A percentile compares a stretch with the other conserved stretches of the same genome.
phyloP scores from a whole-genome alignment of 53 echinoderm and acorn worm genomes.

The Holothuria scabra region DNA sequence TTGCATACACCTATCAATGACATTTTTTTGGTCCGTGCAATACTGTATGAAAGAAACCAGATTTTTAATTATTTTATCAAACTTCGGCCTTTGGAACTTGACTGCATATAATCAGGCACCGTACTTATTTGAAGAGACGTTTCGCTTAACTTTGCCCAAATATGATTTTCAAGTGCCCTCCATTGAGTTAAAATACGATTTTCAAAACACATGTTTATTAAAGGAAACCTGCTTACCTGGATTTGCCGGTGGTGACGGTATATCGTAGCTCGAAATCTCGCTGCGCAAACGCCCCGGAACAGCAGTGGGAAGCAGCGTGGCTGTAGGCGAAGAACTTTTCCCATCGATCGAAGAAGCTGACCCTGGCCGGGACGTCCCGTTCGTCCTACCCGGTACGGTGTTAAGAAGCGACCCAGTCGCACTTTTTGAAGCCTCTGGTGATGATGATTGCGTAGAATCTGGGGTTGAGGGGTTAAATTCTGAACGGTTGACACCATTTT shows the following conservation, averaged over 20 bases:
- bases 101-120: too few species aligned
- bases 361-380: constrained; percentile 34
- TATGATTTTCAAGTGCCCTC: too few species aligned
- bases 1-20: too few species aligned
- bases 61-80: too few species aligned
- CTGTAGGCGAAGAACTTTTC: constrained; percentile 33
- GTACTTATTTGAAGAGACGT: too few species aligned
- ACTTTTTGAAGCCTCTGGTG: not conserved
- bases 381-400: not conserved
- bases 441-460: not conserved
- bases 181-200: too few species aligned
- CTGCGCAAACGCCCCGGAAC: constrained; percentile 25
- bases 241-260: constrained; percentile 88
- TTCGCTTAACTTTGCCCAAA: too few species aligned
- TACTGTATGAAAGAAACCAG: too few species aligned
- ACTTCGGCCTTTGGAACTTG: too few species aligned
- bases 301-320: constrained; percentile 26
- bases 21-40: too few species aligned
- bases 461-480: not conserved
- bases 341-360: constrained; percentile 27
- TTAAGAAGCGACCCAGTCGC: not conserved
- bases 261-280: constrained; percentile 87
- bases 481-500: not conserved
- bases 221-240: constrained; percentile 35
- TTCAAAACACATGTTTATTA: too few species aligned